Evolutionary conservation across 2,888 invertebrate species (phyloP).

Genomic region (Plagiodera versicolora): DNA sequence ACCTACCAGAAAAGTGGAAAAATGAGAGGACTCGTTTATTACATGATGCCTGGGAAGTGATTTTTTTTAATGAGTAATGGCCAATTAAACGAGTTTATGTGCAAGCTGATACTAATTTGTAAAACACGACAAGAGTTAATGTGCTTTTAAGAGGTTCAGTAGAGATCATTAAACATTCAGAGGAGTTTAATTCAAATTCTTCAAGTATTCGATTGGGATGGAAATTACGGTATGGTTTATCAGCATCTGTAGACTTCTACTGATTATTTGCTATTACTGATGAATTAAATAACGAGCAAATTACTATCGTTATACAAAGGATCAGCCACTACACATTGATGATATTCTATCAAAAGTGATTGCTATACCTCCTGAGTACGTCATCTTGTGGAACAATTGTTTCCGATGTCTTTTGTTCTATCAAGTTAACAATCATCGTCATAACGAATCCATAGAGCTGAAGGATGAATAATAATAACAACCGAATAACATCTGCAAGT

Average conservation of each 20-base stretch:
- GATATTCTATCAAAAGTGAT: not conserved
- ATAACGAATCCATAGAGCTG: not conserved
- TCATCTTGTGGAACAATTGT: not conserved
- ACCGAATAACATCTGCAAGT: constrained; percentile 43
- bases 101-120: constrained; percentile 34
- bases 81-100: constrained; percentile 34
- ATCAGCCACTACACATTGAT: not conserved
- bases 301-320: too few relatives aligned
- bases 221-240: constrained; percentile 9
- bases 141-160: constrained; percentile 31
- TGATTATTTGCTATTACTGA: not conserved
- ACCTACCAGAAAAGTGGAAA: constrained; percentile 15
- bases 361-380: not conserved
- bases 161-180: constrained; percentile 29
- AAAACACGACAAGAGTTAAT: constrained; percentile 32
- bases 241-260: not conserved
- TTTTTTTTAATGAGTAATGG: constrained; percentile 31
- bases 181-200: constrained; percentile 22
- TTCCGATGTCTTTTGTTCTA: not conserved
- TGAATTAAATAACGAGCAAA: not conserved
- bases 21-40: constrained; percentile 18
- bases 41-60: constrained; percentile 29
- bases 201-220: constrained; percentile 8
- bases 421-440: not conserved
- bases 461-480: constrained; percentile 15